Base-by-base conservation (phyloP, 2,888 invertebrate genomes). In the Epiperipatus broadwayi region DNA sequence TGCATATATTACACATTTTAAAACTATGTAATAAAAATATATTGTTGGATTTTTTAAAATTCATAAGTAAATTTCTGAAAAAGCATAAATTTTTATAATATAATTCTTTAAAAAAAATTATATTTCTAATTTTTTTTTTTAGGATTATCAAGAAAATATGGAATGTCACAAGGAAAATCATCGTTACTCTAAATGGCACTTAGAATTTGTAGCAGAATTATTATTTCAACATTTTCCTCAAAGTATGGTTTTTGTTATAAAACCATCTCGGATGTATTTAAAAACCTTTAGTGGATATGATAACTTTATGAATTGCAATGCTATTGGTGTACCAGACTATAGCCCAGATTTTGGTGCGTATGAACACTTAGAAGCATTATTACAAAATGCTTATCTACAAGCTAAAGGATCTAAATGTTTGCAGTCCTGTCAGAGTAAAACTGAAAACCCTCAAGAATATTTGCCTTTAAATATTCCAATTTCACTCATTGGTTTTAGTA, bases 71-170 rank as follows among this genome's bases (percentile, higher is more conserved):
- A n/a, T n/a, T n/a, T n/a, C n/a, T n/a, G n/a, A n/a, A n/a, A n/a
- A n/a, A n/a, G n/a, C n/a, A n/a, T n/a, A n/a, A n/a, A n/a, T n/a
- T n/a, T n/a, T n/a, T n/a, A n/a, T n/a, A n/a, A n/a, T n/a, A n/a
- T n/a, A n/a, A n/a, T n/a, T n/a, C n/a, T n/a, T n/a, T n/a, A n/a
- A n/a, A n/a, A n/a, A n/a, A n/a, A n/a, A n/a, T n/a, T n/a, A n/a
- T n/a, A n/a, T n/a, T n/a, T n/a, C n/a, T n/a, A n/a, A n/a, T 43
- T 46, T 41, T 40, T 50, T 29, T 37, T 47, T 57, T 5, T 54
- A 83, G 79, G 80, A 83, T 58, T 83, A 78, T 54, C 71, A 73
- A 18, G 81, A 83, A 57, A 72, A 73, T 53, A 84, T 84, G 84
- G 68, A 72, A 49, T 64, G 66, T 21, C 73, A 78, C 54, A 64